phyloP scores from a whole-genome alignment of 2,797 vertebrate species.

The Coilia nasus region DNA sequence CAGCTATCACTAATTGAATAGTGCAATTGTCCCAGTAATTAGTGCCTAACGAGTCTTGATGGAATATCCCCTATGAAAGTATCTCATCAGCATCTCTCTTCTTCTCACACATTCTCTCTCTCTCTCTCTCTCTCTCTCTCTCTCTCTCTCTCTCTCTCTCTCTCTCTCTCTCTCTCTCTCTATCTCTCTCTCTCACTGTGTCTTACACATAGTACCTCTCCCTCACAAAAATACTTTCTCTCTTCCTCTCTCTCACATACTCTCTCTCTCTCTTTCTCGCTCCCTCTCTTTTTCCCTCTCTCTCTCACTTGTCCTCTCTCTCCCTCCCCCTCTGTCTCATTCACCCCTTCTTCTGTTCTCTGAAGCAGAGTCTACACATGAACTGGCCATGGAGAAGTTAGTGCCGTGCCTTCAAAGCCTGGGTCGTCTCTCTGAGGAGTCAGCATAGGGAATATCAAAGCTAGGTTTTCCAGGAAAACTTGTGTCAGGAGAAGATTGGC shows the following conservation, averaged over 20 bases:
- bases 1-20: neutral
- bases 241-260: neutral
- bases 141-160: too few species aligned
- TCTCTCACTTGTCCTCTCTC: neutral
- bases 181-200: neutral
- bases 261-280: neutral
- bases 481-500: neutral
- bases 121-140: neutral
- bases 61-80: neutral
- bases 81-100: neutral
- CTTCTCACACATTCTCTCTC: neutral
- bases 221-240: neutral
- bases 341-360: neutral
- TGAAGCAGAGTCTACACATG: neutral
- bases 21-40: neutral
- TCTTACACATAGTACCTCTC: neutral
- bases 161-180: neutral
- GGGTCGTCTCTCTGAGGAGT: neutral
- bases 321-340: neutral
- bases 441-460: constrained; percentile 4
- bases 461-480: constrained; percentile 4
- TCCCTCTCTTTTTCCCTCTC: neutral
- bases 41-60: neutral
- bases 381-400: constrained; percentile 8
- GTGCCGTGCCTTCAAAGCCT: constrained; percentile 23